Evolutionary conservation across 1,140 invertebrate species (phyloP).

Genomic region (Brachionus sp.): DNA sequence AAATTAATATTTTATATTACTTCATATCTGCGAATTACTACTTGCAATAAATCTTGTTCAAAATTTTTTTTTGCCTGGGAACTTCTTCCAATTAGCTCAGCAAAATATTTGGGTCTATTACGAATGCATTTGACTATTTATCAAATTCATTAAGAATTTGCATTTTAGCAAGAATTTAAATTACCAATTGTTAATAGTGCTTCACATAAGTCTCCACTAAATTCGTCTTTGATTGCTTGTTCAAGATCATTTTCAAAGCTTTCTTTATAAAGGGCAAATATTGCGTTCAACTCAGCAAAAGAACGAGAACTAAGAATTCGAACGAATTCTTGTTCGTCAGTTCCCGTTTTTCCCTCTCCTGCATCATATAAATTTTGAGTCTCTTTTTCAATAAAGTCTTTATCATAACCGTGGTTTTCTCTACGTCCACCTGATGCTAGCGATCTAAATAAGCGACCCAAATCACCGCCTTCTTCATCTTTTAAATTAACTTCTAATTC

Average conservation of each 20-base stretch:
- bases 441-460: conserved; percentile 56
- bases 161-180: neutral
- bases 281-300: conserved; percentile 66
- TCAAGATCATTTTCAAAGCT: conserved; percentile 54
- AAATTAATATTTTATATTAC: neutral
- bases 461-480: conserved; percentile 58
- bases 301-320: conserved; percentile 54
- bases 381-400: conserved; percentile 49
- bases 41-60: conserved; percentile 37
- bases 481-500: conserved; percentile 58
- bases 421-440: conserved; percentile 49
- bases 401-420: conserved; percentile 49
- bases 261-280: conserved; percentile 70
- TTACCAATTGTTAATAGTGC: conserved; percentile 35
- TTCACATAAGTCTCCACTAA: conserved; percentile 14
- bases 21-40: conserved; percentile 1
- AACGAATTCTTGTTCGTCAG: conserved; percentile 36
- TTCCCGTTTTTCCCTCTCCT: conserved; percentile 33
- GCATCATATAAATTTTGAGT: conserved; percentile 49
- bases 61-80: neutral
- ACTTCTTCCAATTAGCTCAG: neutral
- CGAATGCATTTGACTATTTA: neutral
- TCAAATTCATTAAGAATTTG: neutral
- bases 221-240: neutral
- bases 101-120: conserved; percentile 20